Conservation (phyloP, 1,140 invertebrate species). For the Leptoteleia sp. region DNA sequence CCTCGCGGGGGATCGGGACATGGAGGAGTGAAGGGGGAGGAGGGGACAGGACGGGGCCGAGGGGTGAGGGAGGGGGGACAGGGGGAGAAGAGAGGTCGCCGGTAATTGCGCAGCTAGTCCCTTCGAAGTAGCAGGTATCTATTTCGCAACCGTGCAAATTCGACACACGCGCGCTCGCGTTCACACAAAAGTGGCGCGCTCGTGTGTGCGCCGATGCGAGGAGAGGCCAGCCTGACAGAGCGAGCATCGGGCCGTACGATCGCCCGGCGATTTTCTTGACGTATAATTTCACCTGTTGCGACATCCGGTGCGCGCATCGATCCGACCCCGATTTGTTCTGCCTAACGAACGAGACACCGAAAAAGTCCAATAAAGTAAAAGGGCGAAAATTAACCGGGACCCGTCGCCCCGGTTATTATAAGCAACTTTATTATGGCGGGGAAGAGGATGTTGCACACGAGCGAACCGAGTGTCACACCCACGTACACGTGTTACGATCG, state of each 20-base stretch:
- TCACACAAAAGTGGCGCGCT: too few species aligned
- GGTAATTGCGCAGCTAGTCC: slow-evolving; percentile 59
- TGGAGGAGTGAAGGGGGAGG: too few species aligned
- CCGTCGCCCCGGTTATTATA: slow-evolving; percentile 14
- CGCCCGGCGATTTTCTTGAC: slow-evolving; percentile 70
- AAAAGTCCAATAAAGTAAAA: slow-evolving; percentile 49
- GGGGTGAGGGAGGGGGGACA: background rate
- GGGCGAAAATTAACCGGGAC: slow-evolving; percentile 39
- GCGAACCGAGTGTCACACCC: slow-evolving; percentile 51
- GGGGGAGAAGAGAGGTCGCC: slow-evolving; percentile 25
- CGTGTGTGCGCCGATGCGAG: slow-evolving; percentile 12
- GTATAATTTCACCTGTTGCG: slow-evolving; percentile 74
- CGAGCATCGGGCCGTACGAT: slow-evolving; percentile 53
- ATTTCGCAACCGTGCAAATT: slow-evolving; percentile 67
- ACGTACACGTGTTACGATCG: slow-evolving; percentile 44
- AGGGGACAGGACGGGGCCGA: too few species aligned
- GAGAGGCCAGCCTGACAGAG: slow-evolving; percentile 66
- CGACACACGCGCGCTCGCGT: slow-evolving; percentile 24
- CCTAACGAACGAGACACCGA: slow-evolving; percentile 58
- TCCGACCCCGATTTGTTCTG: slow-evolving; percentile 67
- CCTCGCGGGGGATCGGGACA: too few species aligned
- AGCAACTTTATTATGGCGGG: slow-evolving; percentile 22
- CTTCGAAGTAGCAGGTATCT: slow-evolving; percentile 63
- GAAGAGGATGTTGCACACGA: slow-evolving; percentile 30
- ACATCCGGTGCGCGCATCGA: slow-evolving; percentile 71